These are phyloP conservation scores for Actinia equina DNA, from an alignment of 64 coral and sea anemone species.

Conservation along the genomic window DNA sequence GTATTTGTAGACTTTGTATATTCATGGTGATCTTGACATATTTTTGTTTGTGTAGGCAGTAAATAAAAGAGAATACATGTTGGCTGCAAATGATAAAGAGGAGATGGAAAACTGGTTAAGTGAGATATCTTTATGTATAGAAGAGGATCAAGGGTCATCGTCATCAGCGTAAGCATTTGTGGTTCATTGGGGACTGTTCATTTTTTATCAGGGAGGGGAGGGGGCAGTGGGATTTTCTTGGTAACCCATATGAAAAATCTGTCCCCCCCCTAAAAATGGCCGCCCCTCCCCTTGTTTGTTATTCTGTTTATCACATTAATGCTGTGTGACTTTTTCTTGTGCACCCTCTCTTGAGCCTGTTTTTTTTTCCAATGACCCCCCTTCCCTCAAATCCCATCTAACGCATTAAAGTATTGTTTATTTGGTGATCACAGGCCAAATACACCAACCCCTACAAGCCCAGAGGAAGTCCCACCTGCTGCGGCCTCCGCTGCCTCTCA, in stretches of 20 bases:
- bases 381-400: too few species aligned
- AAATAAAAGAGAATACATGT: slow-evolving; percentile 97
- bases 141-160: slow-evolving; percentile 76
- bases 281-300: too few species aligned
- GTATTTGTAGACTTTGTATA: not conserved
- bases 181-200: too few species aligned
- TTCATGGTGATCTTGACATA: not conserved
- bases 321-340: too few species aligned
- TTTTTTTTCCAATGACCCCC: too few species aligned
- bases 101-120: slow-evolving; percentile 86
- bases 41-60: slow-evolving; percentile 55
- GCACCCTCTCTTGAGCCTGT: too few species aligned
- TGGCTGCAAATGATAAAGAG: slow-evolving; percentile 72
- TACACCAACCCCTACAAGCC: not conserved
- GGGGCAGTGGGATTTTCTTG: too few species aligned
- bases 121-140: slow-evolving; percentile 83
- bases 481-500: not conserved
- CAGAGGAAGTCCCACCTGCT: not conserved
- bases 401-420: not conserved
- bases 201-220: too few species aligned
- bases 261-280: too few species aligned
- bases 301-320: too few species aligned
- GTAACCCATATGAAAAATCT: too few species aligned
- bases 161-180: not conserved
- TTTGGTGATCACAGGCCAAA: not conserved